Percentiles rank a stretch among this genome's conserved stretches.
Conservation (phyloP, 2,797 vertebrate genomes). For the Chaunax sp. region DNA sequence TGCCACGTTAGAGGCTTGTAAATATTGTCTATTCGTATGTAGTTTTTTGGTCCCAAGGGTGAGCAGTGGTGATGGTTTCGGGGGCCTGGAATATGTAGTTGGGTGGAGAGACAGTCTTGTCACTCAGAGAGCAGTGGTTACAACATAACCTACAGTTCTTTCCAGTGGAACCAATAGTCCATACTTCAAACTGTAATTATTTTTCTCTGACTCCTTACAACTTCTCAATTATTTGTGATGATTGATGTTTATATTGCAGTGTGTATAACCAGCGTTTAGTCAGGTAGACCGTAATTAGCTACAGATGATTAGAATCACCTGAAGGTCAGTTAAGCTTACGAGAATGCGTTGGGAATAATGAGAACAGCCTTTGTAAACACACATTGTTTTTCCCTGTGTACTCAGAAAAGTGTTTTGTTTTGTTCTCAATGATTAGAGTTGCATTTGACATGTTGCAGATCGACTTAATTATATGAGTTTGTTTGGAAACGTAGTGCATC, state of each 20-base stretch:
- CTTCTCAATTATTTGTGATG: conserved; percentile 56
- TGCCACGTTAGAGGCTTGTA: no score
- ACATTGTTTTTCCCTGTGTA: conserved; percentile 29
- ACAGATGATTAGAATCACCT: conserved; percentile 70
- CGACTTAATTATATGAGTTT: conserved; percentile 20
- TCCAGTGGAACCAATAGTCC: no score
- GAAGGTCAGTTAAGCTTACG: conserved; percentile 66
- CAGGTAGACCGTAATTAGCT: conserved; percentile 78
- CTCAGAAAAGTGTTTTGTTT: conserved; percentile 24
- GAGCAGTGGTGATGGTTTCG: no score
- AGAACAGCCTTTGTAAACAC: conserved; percentile 39
- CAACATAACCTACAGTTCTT: no score
- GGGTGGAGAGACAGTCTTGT: no score
- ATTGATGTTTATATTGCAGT: conserved; percentile 71
- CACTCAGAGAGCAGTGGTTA: no score
- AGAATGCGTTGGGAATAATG: conserved; percentile 38
- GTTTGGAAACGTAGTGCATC: conserved; percentile 26
- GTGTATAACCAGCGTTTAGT: conserved; percentile 66
- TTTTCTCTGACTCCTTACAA: conserved; percentile 61
- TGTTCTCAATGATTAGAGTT: conserved; percentile 29
- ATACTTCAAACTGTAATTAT: no score
- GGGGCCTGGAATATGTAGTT: no score
- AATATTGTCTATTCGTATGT: no score
- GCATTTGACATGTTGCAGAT: conserved; percentile 18
- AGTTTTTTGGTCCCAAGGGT: no score